phyloP scores from a whole-genome alignment of 2,113 vertebrate genomes.

The Prionailurus bengalensis region DNA sequence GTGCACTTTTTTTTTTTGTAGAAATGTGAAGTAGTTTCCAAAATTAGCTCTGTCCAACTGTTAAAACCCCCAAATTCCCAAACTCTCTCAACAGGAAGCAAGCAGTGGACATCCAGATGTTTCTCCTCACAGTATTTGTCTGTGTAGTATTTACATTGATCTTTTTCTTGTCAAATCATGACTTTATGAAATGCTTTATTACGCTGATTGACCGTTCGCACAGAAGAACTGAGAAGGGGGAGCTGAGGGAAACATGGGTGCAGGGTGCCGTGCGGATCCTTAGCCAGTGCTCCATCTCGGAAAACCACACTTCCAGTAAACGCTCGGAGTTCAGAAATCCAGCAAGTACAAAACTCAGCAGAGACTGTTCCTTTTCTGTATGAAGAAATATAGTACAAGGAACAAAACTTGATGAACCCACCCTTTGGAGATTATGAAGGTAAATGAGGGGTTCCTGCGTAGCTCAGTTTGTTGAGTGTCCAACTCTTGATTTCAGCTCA shows the following conservation, averaged over 20 bases:
- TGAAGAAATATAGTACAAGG: neutral
- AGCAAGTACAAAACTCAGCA: neutral
- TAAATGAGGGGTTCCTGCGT: neutral
- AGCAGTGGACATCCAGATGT: slow-evolving; percentile 73
- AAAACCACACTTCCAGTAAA: neutral
- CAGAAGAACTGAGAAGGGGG: slow-evolving; percentile 25
- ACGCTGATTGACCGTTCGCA: slow-evolving; percentile 49
- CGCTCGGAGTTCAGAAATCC: neutral
- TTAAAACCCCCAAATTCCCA: slow-evolving; percentile 73
- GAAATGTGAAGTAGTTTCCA: slow-evolving; percentile 68
- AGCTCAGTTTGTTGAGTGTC: too few species aligned
- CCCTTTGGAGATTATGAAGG: neutral
- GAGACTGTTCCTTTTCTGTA: neutral
- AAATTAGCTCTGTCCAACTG: slow-evolving; percentile 72
- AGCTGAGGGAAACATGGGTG: neutral
- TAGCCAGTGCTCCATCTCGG: neutral
- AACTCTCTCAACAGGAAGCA: slow-evolving; percentile 70
- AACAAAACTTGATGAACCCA: neutral
- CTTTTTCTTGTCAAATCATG: slow-evolving; percentile 72
- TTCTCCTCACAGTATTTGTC: slow-evolving; percentile 64
- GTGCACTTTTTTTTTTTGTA: slow-evolving; percentile 48
- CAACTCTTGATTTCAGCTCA: too few species aligned
- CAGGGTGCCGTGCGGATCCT: neutral
- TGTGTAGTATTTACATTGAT: slow-evolving; percentile 72
- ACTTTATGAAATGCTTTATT: slow-evolving; percentile 57